Conservation (phyloP, 2,113 vertebrate genomes). For the Atractosteus spatula region DNA sequence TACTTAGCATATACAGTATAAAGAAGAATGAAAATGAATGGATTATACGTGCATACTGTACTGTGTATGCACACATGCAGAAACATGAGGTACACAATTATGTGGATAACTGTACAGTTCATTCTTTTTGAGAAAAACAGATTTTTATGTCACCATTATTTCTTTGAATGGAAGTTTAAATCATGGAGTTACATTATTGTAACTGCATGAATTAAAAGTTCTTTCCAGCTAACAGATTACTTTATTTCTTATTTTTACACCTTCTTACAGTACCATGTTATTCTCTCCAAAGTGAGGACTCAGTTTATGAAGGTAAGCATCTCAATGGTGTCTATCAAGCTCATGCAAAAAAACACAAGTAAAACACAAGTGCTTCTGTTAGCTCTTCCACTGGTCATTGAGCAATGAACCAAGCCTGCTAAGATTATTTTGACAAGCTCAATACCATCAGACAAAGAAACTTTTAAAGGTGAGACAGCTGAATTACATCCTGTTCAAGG, state of each 20-base stretch:
- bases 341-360: background rate
- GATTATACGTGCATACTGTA: slow-evolving; percentile 47
- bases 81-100: slow-evolving; percentile 46
- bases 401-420: background rate
- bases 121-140: too few relatives aligned
- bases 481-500: background rate
- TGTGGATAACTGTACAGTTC: background rate
- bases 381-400: background rate
- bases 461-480: background rate
- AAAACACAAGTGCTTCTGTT: background rate
- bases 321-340: background rate
- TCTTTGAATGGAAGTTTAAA: too few relatives aligned
- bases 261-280: background rate
- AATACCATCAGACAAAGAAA: background rate
- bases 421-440: background rate
- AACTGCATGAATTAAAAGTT: too few relatives aligned
- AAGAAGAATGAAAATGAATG: slow-evolving; percentile 43
- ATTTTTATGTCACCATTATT: too few relatives aligned
- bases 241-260: slow-evolving; percentile 36
- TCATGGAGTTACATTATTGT: too few relatives aligned
- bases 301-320: background rate
- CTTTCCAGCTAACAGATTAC: slow-evolving; percentile 26
- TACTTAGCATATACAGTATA: slow-evolving; percentile 53
- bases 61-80: slow-evolving; percentile 15
- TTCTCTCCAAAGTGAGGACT: background rate